phyloP scores from a whole-genome alignment of 2,888 invertebrate genomes.

The Subacronicta megacephala region DNA sequence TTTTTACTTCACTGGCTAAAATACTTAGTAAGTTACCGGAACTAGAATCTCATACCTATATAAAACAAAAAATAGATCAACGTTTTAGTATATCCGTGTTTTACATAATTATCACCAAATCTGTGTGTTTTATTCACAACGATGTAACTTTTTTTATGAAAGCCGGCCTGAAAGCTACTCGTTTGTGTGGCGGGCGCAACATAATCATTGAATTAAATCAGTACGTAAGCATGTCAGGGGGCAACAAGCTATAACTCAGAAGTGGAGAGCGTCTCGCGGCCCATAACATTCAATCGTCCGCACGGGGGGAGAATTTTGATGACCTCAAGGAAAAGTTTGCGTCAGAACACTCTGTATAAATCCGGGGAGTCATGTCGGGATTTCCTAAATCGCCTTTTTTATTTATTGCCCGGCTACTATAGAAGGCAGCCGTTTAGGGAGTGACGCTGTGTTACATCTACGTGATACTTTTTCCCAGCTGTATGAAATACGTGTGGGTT shows the following conservation, averaged over 20 bases:
- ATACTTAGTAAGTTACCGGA: conserved; percentile 16
- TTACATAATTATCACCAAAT: conserved; percentile 34
- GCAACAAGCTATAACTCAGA: conserved; percentile 83
- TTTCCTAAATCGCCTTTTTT: conserved; percentile 87
- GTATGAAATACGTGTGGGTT: conserved; percentile 63
- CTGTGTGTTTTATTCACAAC: conserved; percentile 48
- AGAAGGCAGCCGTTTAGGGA: conserved; percentile 80
- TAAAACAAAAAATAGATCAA: conserved; percentile 22
- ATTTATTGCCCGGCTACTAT: conserved; percentile 83
- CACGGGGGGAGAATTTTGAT: conserved; percentile 87
- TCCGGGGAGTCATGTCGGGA: conserved; percentile 86
- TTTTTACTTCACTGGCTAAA: conserved; percentile 44
- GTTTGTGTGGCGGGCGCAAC: conserved; percentile 51
- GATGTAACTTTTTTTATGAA: conserved; percentile 50
- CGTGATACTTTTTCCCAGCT: conserved; percentile 72
- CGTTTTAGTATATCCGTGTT: conserved; percentile 35
- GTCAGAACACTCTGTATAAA: conserved; percentile 86
- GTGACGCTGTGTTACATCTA: conserved; percentile 76
- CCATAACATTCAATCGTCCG: conserved; percentile 88
- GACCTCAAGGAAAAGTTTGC: conserved; percentile 86
- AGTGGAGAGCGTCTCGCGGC: conserved; percentile 84
- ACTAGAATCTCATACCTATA: conserved; percentile 14
- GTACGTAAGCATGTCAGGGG: conserved; percentile 79
- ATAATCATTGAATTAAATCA: conserved; percentile 81
- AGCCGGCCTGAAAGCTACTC: conserved; percentile 32